phyloP scores from a whole-genome alignment of 2,888 invertebrate species.

The Liopterus haemorrhoidalis region DNA sequence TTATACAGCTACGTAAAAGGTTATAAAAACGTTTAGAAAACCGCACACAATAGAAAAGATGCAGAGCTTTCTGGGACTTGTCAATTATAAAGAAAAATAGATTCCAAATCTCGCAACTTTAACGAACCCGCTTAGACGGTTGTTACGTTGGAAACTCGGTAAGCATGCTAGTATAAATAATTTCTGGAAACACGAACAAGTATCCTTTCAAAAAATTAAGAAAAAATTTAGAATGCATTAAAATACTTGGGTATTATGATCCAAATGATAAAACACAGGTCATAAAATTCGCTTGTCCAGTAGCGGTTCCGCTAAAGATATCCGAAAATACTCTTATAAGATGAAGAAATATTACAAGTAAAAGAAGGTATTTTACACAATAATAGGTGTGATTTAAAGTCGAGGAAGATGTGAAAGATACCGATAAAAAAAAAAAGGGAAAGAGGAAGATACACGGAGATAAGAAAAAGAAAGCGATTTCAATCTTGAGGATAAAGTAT shows the following conservation, averaged over 20 bases:
- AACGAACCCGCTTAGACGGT: conserved; percentile 29
- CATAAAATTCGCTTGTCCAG: too few species aligned
- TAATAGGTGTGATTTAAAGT: too few species aligned
- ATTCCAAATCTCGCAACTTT: conserved; percentile 35
- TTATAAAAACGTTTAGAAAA: conserved; percentile 28
- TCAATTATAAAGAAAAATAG: conserved; percentile 34
- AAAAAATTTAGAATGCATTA: conserved; percentile 33
- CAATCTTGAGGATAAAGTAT: too few species aligned
- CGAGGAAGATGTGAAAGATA: too few species aligned
- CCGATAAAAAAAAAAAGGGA: too few species aligned
- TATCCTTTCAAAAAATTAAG: conserved; percentile 31
- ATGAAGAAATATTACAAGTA: too few species aligned
- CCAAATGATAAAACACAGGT: conserved; percentile 34
- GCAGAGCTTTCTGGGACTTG: conserved; percentile 34
- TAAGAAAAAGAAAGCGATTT: too few species aligned
- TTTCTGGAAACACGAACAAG: conserved; percentile 34
- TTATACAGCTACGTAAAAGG: conserved; percentile 22
- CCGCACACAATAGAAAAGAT: conserved; percentile 31
- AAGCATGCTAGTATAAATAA: conserved; percentile 34
- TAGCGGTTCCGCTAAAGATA: too few species aligned
- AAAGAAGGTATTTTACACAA: too few species aligned
- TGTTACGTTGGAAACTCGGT: conserved; percentile 35
- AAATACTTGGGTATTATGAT: conserved; percentile 36
- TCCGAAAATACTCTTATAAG: too few species aligned
- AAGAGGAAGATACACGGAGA: too few species aligned